Conservation (phyloP, 2,888 invertebrate species). For the Pseudeuparius sepicola region DNA sequence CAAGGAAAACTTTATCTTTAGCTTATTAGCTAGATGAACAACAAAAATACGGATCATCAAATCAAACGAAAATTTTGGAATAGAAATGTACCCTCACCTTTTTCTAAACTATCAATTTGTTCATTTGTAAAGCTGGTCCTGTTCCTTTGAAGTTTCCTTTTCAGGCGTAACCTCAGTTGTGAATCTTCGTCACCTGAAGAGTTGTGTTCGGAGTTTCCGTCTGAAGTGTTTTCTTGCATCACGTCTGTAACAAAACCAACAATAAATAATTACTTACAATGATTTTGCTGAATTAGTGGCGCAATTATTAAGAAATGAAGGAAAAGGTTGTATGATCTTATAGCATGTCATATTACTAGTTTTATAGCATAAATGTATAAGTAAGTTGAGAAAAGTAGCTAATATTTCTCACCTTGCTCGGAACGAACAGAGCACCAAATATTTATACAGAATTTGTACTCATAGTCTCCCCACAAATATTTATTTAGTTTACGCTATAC, state of each 20-base stretch:
- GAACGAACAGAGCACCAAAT: no score
- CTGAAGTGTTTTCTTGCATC: constrained; percentile 66
- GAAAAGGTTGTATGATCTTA: no score
- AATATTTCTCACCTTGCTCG: no score
- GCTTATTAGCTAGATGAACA: no score
- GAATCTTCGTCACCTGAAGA: constrained; percentile 85
- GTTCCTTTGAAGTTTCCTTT: constrained; percentile 94
- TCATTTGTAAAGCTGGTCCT: constrained; percentile 97
- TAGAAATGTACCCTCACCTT: constrained; percentile 56
- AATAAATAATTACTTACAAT: constrained; percentile 27
- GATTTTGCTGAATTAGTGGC: no score
- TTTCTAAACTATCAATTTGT: constrained; percentile 96
- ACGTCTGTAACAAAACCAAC: constrained; percentile 40
- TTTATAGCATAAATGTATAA: no score
- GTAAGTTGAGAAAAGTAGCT: no score
- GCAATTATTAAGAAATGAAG: no score
- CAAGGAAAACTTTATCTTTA: constrained; percentile 19
- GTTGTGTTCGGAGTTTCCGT: constrained; percentile 85
- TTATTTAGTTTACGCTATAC: no score
- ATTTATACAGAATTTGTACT: no score
- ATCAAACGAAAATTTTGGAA: constrained; percentile 1
- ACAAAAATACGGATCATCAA: constrained; percentile 1
- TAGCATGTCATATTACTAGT: no score
- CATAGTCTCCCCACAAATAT: no score
- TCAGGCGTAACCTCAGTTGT: constrained; percentile 85